Base-by-base conservation (phyloP, 1,140 invertebrate species). In the Cydia pomonella region DNA sequence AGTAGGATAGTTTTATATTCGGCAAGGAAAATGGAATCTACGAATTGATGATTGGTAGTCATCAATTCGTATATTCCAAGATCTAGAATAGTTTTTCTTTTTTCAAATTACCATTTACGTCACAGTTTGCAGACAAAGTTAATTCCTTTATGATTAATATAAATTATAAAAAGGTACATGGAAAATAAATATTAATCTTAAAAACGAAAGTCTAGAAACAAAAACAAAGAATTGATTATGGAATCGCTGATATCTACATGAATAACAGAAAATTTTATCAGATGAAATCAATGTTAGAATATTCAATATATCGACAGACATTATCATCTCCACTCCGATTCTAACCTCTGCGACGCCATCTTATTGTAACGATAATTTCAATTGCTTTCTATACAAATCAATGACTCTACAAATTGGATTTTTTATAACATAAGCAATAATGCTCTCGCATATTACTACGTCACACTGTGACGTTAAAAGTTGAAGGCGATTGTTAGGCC, bases 301-400 rank as follows among this genome's bases (percentile, higher is more conserved):
- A 59, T 23, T 21, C 9, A 23, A 23, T n/a, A 23, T 59, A 59
- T 50, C 47, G n/a, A 59, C 53, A 23, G 21, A 23, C 7, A 23
- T 18, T 69, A 33, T 41, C 64, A 33, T 33, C 64, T 69, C 64
- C 64, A 33, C 33, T 38, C 29, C 13, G 64, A 33, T 69, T 69
- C 64, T 13, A 27, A 29, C n/a, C 64, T 69, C 64, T 69, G 29
- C 4, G 64, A 10, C 33, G n/a, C 64, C 29, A 38, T 69, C 64
- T 38, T 18, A 69, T 69, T 69, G 64, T 69, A 69, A 69, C 64
- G 64, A 69, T 69, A 69, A 66, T 66, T 69, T 69, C 64, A 69
- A 69, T 69, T 38, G 64, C 29, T 33, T 69, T 69, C 29, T 27
- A 69, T 69, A 33, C 16, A 41, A 69, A 69, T 69, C 64, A 69